Percentiles rank a stretch among this genome's conserved stretches.
Evolutionary conservation across 2,797 vertebrate species (phyloP).

Genomic region (Epinephelus awoara): DNA sequence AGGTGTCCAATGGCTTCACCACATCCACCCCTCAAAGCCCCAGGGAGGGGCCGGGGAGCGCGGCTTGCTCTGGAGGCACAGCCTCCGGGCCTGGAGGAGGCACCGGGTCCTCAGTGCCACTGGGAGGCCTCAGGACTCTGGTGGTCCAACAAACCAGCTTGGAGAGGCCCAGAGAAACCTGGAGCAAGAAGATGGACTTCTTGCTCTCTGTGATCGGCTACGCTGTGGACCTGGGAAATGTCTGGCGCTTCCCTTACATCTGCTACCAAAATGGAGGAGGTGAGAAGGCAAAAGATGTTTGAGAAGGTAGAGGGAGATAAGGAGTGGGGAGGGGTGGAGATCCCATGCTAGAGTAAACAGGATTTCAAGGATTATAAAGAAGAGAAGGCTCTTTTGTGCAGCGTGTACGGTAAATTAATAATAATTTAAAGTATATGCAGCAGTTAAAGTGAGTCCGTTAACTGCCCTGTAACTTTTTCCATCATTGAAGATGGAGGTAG

Average conservation of each 20-base stretch:
- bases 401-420: too few species aligned
- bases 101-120: conserved; percentile 46
- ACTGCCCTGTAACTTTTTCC: conserved; percentile 7
- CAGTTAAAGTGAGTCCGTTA: background rate
- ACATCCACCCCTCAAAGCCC: conserved; percentile 89
- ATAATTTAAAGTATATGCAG: conserved; percentile 8
- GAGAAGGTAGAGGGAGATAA: conserved; percentile 6
- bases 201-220: conserved; percentile 98
- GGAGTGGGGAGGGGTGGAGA: background rate
- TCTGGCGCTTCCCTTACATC: conserved; percentile 99
- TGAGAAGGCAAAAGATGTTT: conserved; percentile 81
- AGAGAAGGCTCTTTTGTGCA: conserved; percentile 2
- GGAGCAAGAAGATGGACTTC: conserved; percentile 99
- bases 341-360: conserved; percentile 13
- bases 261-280: conserved; percentile 99
- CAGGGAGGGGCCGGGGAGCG: conserved; percentile 77
- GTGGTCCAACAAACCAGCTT: conserved; percentile 90
- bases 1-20: conserved; percentile 93
- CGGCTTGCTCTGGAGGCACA: conserved; percentile 48
- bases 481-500: background rate
- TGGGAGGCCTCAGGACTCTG: conserved; percentile 86
- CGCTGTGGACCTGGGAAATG: conserved; percentile 97
- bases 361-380: conserved; percentile 13
- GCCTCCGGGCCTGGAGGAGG: conserved; percentile 54
- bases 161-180: conserved; percentile 91